Base-by-base conservation (phyloP, 2,888 invertebrate species). In the Eudemis profundana region DNA sequence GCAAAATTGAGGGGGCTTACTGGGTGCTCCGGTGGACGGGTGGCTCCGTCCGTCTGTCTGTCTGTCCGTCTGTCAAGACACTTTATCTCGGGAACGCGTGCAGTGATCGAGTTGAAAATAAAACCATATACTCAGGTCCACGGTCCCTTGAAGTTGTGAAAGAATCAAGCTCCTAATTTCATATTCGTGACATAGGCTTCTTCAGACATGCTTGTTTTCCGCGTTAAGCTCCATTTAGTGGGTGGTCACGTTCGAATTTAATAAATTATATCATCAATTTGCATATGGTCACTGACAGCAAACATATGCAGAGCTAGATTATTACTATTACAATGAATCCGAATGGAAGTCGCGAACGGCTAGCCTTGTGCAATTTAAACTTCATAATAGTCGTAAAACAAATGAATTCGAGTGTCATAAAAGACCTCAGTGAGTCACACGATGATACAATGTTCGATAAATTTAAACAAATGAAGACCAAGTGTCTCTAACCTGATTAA, bases 271-370 rank as follows among this genome's bases (percentile, higher is more conserved):
- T 19, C 33, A 33, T 50, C 50, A 49, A 49, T 49, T 49, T 29
- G 19, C 36, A 36, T 8, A 19, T 50, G 33, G 2, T 33, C 12
- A 50, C n/a, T 36, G 3, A 38, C n/a, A n/a, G 21, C 4, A 23
- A 54, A 54, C 23, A 54, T 27, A 42, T 15, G 23, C 23, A 42
- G 14, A 21, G 40, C 23, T 54, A 27, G 10, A 40, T 42, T 27
- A 27, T 54, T 12, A 33, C 49, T 27, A 27, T 54, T 12, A 33
- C 49, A 50, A 10, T 10, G 33, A 33, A 33, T 10, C 1, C 15
- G 8, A 29, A 33, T 50, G 17, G 10, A 29, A 50, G 15, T 17
- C 8, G 12, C 15, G 33, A 7, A 23, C 12, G 2, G 1, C 8
- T 19, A 12, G 4, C 12, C 29, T 29, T 33, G 15, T 29, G 7